Evolutionary conservation across 2,888 invertebrate genomes (phyloP).

Genomic region (Schizotus pectinicornis): DNA sequence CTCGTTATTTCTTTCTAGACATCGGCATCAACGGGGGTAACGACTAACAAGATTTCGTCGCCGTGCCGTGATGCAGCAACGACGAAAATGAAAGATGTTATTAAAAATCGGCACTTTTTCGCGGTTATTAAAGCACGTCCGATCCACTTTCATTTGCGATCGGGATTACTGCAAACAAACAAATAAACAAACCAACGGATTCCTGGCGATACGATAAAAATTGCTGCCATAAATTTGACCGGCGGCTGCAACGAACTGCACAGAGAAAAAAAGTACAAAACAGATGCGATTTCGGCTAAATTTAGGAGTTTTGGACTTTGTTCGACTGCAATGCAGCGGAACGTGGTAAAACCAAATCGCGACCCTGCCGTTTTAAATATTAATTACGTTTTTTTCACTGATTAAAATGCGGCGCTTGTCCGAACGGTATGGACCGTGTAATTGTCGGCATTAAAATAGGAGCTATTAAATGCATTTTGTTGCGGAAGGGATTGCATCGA

Average conservation of each 20-base stretch:
- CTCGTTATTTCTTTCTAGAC: conserved; percentile 2
- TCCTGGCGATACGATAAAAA: background rate
- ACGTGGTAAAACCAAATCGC: background rate
- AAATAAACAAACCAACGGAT: background rate
- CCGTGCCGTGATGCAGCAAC: too few species aligned
- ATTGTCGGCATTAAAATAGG: conserved; percentile 12
- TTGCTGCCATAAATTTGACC: too few species aligned
- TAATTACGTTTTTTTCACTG: conserved; percentile 10
- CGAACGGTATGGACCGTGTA: conserved; percentile 15
- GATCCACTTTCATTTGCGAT: background rate
- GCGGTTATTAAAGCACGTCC: background rate
- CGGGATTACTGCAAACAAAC: too few species aligned
- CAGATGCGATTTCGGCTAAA: conserved; percentile 4
- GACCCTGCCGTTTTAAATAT: conserved; percentile 13
- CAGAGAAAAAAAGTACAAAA: conserved; percentile 7
- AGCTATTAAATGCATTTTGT: too few species aligned
- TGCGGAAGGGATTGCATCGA: too few species aligned
- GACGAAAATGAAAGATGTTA: background rate
- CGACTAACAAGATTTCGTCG: conserved; percentile 12
- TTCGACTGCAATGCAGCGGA: conserved; percentile 16
- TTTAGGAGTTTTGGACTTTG: conserved; percentile 15
- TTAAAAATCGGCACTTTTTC: background rate
- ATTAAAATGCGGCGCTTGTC: conserved; percentile 25
- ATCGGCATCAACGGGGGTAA: conserved; percentile 6
- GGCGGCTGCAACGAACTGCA: conserved; percentile 5